phyloP scores from a whole-genome alignment of 2,113 vertebrate species.

The Upupa epops region DNA sequence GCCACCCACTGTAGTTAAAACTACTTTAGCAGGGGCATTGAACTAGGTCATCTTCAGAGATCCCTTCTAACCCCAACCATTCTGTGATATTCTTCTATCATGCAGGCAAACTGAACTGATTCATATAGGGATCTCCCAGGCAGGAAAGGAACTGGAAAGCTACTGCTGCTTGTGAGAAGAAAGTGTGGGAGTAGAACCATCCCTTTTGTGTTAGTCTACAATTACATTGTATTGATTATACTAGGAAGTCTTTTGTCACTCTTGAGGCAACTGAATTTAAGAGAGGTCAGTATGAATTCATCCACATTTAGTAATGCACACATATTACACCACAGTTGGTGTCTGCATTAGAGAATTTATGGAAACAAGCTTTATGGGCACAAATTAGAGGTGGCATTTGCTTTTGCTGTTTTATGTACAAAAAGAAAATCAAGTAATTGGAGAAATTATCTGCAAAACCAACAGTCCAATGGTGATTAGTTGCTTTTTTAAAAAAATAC shows the following conservation, averaged over 20 bases:
- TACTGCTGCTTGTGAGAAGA: background rate
- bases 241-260: background rate
- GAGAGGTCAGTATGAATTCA: background rate
- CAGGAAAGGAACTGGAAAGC: background rate
- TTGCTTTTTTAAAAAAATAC: background rate
- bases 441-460: background rate
- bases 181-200: background rate
- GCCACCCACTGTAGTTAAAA: too few species aligned
- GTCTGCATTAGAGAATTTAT: background rate
- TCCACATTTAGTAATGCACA: background rate
- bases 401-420: background rate
- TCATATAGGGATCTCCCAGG: accelerated
- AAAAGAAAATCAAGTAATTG: background rate
- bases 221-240: background rate
- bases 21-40: too few species aligned
- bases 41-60: background rate
- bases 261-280: background rate
- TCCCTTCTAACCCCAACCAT: background rate
- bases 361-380: background rate
- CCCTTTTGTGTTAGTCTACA: background rate
- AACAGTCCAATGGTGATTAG: background rate
- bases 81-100: background rate
- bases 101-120: background rate
- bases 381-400: background rate
- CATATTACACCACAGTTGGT: background rate